Evolutionary conservation across 2,113 vertebrate genomes (phyloP), one percentile per base, ranked within the genome.

Genomic region (Taxidea taxus): DNA sequence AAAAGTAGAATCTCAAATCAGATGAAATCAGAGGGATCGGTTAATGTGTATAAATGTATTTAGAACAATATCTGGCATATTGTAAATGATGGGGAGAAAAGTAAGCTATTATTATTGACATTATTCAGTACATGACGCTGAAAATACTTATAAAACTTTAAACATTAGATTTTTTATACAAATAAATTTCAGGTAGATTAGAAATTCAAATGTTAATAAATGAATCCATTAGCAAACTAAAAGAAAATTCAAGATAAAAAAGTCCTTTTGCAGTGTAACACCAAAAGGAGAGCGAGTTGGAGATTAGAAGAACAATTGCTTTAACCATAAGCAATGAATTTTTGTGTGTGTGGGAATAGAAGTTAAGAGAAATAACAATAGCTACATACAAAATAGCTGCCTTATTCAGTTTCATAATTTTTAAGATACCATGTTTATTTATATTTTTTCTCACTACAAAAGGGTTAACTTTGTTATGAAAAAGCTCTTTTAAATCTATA

Each of bases 1-100:
- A 9, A 87, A 87, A 93, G 77, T 47, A 92, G 60, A 62, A 27
- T 78, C 89, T 95, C 47, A 90, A 74, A 92, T 94, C 51, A 78
- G 66, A 83, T 39, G 18, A 62, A 60, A 95, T 16, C 29, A 49
- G 51, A 86, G 42, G n/a, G 39, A 90, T 78, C 25, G 74, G 54
- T 83, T 90, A 89, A 74, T 44, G 70, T 39, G 8, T 49, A 25
- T 47, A 78, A 86, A 91, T 96, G 23, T 84, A n/a, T 82, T 95
- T 85, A 58, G 64, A 92, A 93, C 58, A 72, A 39, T 77, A 27
- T 64, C 15, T 56, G 56, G 34, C 7, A 70, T 37, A 70, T 4
- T 87, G 47, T 49, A 87, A 94, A 62, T 44, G 20, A 13, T 68
- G n/a, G 44, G 49, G 42, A 37, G 83, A 86, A 75, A 62, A 27